phyloP scores from a whole-genome alignment of 2,113 vertebrate genomes.

The Psettodes erumei region DNA sequence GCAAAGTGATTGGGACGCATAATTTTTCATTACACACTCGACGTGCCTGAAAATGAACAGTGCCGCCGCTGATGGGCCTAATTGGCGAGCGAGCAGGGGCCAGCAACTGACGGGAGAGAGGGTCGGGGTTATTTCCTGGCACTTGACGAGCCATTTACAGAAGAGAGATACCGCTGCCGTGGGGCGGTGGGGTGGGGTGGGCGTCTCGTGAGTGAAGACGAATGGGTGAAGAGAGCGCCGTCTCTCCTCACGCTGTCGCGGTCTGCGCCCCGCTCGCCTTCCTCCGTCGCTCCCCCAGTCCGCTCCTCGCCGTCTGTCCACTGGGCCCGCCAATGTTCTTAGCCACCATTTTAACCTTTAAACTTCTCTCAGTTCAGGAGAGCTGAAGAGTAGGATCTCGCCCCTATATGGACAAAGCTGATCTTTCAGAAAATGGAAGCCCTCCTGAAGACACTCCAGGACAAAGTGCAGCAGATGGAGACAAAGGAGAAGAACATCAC shows the following conservation, averaged over 20 bases:
- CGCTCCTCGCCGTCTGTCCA: conserved; percentile 61
- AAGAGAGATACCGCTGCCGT: conserved; percentile 35
- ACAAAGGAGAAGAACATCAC: no score
- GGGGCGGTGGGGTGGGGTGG: conserved; percentile 16
- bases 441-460: no score
- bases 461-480: no score
- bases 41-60: conserved; percentile 69
- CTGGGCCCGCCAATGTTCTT: conserved; percentile 40
- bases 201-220: conserved; percentile 33
- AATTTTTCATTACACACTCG: conserved; percentile 67
- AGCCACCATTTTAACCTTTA: conserved; percentile 67
- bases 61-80: conserved; percentile 52
- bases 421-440: no score
- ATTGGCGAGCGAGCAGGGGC: conserved; percentile 57
- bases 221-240: conserved; percentile 3
- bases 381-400: no score
- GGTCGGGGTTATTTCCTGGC: conserved; percentile 58
- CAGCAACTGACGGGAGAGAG: conserved; percentile 26
- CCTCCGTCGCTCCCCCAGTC: conserved; percentile 52
- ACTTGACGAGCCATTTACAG: conserved; percentile 57
- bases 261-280: no score
- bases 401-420: no score
- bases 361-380: no score
- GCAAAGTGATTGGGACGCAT: conserved; percentile 49
- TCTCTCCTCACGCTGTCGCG: no score